These are phyloP conservation scores for Oxyura jamaicensis DNA, from an alignment of 2,113 vertebrate genomes.

Conservation along the genomic window DNA sequence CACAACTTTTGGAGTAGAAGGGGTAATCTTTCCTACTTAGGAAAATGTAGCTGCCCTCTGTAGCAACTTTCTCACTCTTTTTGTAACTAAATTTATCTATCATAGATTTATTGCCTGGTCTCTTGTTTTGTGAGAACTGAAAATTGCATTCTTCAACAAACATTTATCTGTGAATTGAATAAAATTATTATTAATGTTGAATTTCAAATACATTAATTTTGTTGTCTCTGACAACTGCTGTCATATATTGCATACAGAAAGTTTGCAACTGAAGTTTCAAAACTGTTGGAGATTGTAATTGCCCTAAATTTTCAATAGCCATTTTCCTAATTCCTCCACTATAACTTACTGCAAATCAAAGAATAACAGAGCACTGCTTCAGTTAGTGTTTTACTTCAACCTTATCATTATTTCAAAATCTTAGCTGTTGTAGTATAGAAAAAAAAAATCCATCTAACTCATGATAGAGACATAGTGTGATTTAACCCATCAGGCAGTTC, in stretches of 20 bases:
- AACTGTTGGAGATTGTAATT: background rate
- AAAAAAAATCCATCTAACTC: background rate
- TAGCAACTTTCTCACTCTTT: background rate
- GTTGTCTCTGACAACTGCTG: background rate
- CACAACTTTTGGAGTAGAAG: background rate
- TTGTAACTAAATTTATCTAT: background rate
- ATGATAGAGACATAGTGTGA: background rate
- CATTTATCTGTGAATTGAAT: background rate
- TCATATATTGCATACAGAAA: background rate
- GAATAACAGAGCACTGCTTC: background rate
- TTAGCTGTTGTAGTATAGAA: background rate
- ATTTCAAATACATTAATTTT: background rate
- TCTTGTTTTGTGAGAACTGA: background rate
- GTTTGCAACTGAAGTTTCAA: background rate
- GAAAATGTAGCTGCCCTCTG: background rate
- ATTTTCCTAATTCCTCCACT: background rate
- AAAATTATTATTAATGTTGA: background rate
- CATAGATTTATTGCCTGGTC: background rate
- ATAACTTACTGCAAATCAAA: background rate
- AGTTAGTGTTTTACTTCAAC: background rate
- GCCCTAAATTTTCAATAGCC: background rate
- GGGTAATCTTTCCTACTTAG: background rate
- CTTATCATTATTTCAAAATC: background rate
- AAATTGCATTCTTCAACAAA: background rate
- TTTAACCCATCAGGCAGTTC: background rate